A percentile compares a stretch with the other conserved stretches of the same genome.
These are phyloP conservation scores for Danio tinwini DNA, from an alignment of 2,797 vertebrate species.

Conservation along the genomic window DNA sequence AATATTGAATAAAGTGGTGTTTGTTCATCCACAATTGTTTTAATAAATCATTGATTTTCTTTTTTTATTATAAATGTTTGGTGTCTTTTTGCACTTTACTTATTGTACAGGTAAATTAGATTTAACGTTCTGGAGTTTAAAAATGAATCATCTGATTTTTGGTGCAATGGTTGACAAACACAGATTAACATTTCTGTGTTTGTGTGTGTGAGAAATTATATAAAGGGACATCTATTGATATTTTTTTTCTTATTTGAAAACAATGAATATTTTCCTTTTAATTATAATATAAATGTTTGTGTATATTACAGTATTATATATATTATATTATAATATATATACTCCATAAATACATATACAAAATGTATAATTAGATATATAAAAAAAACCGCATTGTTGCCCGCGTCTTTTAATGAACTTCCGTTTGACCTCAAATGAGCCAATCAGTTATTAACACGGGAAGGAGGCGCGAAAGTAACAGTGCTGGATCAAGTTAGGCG, in stretches of 20 bases:
- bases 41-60: conserved; percentile 17
- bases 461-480: conserved; percentile 24
- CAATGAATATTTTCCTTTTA: no score
- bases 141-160: neutral
- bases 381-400: neutral
- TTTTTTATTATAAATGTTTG: conserved; percentile 14
- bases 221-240: neutral
- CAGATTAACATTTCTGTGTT: neutral
- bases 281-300: no score
- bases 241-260: neutral
- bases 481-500: neutral
- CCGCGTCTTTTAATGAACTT: neutral
- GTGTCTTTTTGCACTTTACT: neutral
- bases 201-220: no score
- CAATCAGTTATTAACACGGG: conserved; percentile 9
- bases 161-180: neutral
- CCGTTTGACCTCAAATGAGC: conserved; percentile 25
- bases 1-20: neutral
- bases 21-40: conserved; percentile 8
- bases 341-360: no score
- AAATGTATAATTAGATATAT: no score
- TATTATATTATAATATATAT: no score
- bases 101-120: neutral
- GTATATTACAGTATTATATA: no score
- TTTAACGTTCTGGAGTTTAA: neutral